These are phyloP conservation scores for Liparis tanakae DNA, from an alignment of 2,797 vertebrate genomes.

Conservation along the genomic window DNA sequence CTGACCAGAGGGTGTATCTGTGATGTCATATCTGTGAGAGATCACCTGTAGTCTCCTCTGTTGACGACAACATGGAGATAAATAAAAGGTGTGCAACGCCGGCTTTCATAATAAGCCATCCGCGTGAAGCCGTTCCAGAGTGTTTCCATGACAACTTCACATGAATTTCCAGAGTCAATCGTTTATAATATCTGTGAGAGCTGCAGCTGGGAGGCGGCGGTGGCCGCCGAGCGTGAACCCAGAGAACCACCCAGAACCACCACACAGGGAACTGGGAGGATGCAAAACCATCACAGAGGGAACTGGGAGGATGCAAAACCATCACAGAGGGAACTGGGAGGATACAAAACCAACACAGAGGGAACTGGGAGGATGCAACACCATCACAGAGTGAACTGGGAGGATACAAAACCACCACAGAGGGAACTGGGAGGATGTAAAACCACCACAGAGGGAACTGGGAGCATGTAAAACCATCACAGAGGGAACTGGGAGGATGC, in stretches of 20 bases:
- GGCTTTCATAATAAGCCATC: slow-evolving; percentile 3
- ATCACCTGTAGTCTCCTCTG: neutral
- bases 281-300: no score
- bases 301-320: no score
- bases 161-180: slow-evolving; percentile 36
- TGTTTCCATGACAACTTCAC: slow-evolving; percentile 64
- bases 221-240: neutral
- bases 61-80: slow-evolving; percentile 19
- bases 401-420: no score
- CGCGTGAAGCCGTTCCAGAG: neutral
- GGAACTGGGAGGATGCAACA: no score
- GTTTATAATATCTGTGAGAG: slow-evolving; percentile 26
- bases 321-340: no score
- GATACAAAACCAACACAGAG: no score
- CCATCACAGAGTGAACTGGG: no score
- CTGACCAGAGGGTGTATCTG: neutral
- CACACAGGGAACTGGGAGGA: no score
- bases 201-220: neutral
- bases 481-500: no score
- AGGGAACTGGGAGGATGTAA: no score
- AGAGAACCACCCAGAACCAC: slow-evolving; percentile 2
- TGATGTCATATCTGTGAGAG: neutral
- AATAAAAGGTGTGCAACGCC: slow-evolving; percentile 13
- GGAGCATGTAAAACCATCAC: no score
- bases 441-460: no score